Conservation (phyloP, 2,113 vertebrate genomes). For the Clarias magur region DNA sequence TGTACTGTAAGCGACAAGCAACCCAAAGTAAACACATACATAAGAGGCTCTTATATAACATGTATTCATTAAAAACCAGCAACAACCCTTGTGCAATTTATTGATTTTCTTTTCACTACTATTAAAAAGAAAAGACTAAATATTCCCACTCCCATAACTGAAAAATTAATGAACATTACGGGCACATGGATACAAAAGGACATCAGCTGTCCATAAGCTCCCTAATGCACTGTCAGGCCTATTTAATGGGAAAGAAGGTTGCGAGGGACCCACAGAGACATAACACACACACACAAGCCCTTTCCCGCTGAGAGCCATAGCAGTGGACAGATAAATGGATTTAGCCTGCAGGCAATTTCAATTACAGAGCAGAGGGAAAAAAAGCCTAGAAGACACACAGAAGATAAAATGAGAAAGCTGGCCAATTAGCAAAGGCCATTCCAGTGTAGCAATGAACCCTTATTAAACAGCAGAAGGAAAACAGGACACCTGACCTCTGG, state of each 20-base stretch:
- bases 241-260: slow-evolving; percentile 65
- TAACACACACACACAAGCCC: slow-evolving; percentile 32
- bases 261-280: slow-evolving; percentile 52
- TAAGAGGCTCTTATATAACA: slow-evolving; percentile 33
- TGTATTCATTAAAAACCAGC: slow-evolving; percentile 41
- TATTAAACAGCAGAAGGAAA: slow-evolving; percentile 3
- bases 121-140: not conserved
- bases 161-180: slow-evolving; percentile 70
- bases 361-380: slow-evolving; percentile 48
- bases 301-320: slow-evolving; percentile 52
- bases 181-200: slow-evolving; percentile 64
- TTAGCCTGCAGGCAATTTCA: slow-evolving; percentile 66
- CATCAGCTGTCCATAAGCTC: slow-evolving; percentile 65
- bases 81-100: slow-evolving; percentile 45
- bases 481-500: slow-evolving; percentile 15
- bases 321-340: slow-evolving; percentile 66
- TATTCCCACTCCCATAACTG: slow-evolving; percentile 53
- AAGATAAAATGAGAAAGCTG: slow-evolving; percentile 53
- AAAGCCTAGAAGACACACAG: slow-evolving; percentile 45
- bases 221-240: slow-evolving; percentile 63
- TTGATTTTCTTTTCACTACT: not conserved
- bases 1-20: slow-evolving; percentile 24
- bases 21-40: slow-evolving; percentile 10
- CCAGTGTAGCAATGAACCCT: slow-evolving; percentile 26
- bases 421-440: slow-evolving; percentile 55